Percentiles rank a stretch among this genome's conserved stretches.
Evolutionary conservation across 1,140 invertebrate genomes (phyloP).

Genomic region (Musca domestica): DNA sequence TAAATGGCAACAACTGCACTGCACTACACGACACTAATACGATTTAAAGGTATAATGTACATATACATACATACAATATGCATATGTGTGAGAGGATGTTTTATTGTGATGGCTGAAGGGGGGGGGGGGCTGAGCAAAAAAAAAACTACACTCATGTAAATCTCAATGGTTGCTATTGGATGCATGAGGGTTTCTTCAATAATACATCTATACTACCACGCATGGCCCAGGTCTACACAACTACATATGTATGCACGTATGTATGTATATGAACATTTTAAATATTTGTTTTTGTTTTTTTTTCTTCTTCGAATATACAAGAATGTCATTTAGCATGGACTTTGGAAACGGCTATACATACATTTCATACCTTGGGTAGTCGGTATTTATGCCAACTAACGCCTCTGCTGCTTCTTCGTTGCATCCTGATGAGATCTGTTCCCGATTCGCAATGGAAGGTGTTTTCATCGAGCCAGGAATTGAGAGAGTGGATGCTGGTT

Average conservation of each 20-base stretch:
- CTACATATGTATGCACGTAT: not conserved
- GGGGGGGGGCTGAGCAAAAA: no score
- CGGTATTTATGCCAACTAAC: slow-evolving; percentile 78
- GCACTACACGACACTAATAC: not conserved
- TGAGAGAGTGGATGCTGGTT: slow-evolving; percentile 93
- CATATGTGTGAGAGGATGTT: not conserved
- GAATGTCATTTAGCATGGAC: slow-evolving; percentile 19
- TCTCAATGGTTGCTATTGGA: not conserved
- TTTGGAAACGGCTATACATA: slow-evolving; percentile 38
- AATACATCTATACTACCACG: not conserved
- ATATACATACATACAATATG: not conserved
- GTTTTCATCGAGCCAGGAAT: slow-evolving; percentile 91
- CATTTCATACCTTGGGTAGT: slow-evolving; percentile 69
- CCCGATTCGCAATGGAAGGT: slow-evolving; percentile 68
- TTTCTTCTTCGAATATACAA: no score
- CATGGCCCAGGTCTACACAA: not conserved
- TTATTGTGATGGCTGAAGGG: no score
- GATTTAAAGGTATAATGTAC: slow-evolving; percentile 6
- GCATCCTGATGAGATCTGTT: slow-evolving; percentile 57
- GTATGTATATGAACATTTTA: not conserved
- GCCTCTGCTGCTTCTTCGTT: slow-evolving; percentile 77
- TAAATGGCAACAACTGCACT: not conserved
- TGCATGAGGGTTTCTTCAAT: not conserved
- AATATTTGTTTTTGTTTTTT: not conserved
- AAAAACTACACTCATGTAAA: no score